Evolutionary conservation across 1,140 invertebrate species (phyloP), one percentile per base, ranked within the genome.

Genomic region (Drosophila willistoni): DNA sequence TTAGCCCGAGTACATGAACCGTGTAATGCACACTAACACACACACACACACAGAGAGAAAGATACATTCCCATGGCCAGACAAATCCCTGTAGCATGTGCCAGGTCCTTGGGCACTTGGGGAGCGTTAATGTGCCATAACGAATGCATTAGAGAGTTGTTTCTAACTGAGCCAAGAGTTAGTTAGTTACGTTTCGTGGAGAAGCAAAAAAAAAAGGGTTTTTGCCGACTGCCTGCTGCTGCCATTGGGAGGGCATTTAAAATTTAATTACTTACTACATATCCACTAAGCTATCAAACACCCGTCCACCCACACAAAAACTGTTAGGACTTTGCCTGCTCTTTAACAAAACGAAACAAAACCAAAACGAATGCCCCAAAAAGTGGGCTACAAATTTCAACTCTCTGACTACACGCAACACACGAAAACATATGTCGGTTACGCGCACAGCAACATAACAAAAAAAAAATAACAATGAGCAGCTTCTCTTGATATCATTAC

Each of bases 101-200:
- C 33, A 59, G 82, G 73, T 64, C 84, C 66, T 67, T 56, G 55
- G 74, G 66, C 83, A 79, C 75, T 87, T 83, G 79, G 75, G 83
- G 83, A 82, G 68, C 83, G 84, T 84, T 87, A 87, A 87, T 87
- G 84, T 87, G 81, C 80, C 84, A 89, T 87, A 87, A 87, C 84
- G 77, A 87, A 89, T 87, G 80, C 84, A 89, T 87, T 87, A 84
- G 83, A 83, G 83, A 79, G 71, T 64, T 22, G 74, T 63, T 64
- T 59, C 64, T 61, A 60, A 70, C 64, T 67, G 73, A 68, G 73
- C 65, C 61, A 64, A 64, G 79, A 64, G 79, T 78, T 79, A 44
- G 73, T 69, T 76, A 44, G 44, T 36, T 64, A 17, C n/a, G 22
- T 68, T 73, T 61, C 47, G 1, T 39, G 34, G 10, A n/a, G 19